These are phyloP conservation scores for Junonia oenone DNA, from an alignment of 2,888 invertebrate species.

Conservation along the genomic window DNA sequence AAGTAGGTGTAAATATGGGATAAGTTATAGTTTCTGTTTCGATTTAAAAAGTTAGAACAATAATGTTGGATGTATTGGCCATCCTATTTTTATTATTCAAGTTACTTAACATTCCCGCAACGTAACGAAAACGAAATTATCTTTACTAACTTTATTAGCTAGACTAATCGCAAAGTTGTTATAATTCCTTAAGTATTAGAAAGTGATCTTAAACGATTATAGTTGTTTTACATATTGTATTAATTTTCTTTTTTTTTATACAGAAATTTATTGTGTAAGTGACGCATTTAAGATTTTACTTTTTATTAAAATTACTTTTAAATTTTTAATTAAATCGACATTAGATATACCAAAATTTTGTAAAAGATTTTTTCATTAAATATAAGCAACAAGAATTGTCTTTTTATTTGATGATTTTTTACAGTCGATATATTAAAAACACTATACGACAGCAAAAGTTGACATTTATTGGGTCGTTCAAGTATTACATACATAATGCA, in stretches of 20 bases:
- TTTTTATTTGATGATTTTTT: conserved; percentile 24
- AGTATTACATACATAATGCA: too few species aligned
- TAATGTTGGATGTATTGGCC: not conserved
- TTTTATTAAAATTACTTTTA: conserved; percentile 46
- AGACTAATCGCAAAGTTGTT: conserved; percentile 20
- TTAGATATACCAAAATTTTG: conserved; percentile 67
- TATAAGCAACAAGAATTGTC: conserved; percentile 48
- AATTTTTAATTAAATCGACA: conserved; percentile 47
- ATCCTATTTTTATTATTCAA: not conserved
- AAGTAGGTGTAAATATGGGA: not conserved
- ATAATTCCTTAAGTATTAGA: conserved; percentile 29
- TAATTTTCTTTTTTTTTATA: conserved; percentile 33
- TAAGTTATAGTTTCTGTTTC: not conserved
- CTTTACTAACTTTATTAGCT: conserved; percentile 7
- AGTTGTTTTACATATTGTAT: conserved; percentile 31
- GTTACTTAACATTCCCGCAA: conserved; percentile 28
- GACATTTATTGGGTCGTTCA: too few species aligned
- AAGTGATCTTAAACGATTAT: conserved; percentile 29
- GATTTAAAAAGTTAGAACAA: not conserved
- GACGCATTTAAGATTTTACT: conserved; percentile 54
- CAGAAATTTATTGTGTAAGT: conserved; percentile 47
- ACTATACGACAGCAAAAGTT: too few species aligned
- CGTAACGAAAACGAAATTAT: conserved; percentile 14
- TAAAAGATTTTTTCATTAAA: conserved; percentile 72
- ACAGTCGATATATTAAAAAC: too few species aligned